Evolutionary conservation across 1,140 invertebrate genomes (phyloP), one percentile per base, ranked within the genome.

Genomic region (Paralvinella palmiformis): DNA sequence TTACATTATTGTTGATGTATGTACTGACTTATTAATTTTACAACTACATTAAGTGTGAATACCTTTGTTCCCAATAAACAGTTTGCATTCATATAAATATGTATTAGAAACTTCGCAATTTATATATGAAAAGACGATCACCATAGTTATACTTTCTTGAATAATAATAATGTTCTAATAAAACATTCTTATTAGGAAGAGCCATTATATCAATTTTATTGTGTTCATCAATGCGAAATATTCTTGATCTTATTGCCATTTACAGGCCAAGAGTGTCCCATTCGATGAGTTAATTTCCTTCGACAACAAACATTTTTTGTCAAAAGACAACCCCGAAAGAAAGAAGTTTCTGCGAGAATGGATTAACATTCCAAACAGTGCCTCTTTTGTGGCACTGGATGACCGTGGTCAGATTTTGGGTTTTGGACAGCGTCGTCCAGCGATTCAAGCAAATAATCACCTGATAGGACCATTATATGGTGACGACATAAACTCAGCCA

Each of bases 221-320:
- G n/a, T n/a, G n/a, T n/a, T n/a, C n/a, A n/a, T n/a, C n/a, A n/a
- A n/a, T n/a, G n/a, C n/a, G n/a, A n/a, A n/a, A n/a, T n/a, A n/a
- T n/a, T n/a, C n/a, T n/a, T n/a, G n/a, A n/a, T n/a, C n/a, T n/a
- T n/a, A n/a, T n/a, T n/a, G n/a, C n/a, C n/a, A n/a, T n/a, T n/a
- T n/a, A n/a, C 58, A 60, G 58, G 41, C 13, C 7, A 33, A 10
- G 10, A 17, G 44, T 6, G 41, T 60, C 20, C 5, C 58, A 2
- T 60, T 60, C 31, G 58, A 45, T 13, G 22, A 20, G 24, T 24
- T 60, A 32, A 7, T 60, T 10, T 20, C 20, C 37, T 60, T 24
- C 58, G 58, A 60, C 58, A 41, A 60, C 58, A 10, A 41, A 17
- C 44, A 6, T 60, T 60, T 41, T 36, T 27, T 60, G 20, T 22